Evolutionary conservation across 1,140 invertebrate species (phyloP).

Genomic region (Hylaeus volcanicus): DNA sequence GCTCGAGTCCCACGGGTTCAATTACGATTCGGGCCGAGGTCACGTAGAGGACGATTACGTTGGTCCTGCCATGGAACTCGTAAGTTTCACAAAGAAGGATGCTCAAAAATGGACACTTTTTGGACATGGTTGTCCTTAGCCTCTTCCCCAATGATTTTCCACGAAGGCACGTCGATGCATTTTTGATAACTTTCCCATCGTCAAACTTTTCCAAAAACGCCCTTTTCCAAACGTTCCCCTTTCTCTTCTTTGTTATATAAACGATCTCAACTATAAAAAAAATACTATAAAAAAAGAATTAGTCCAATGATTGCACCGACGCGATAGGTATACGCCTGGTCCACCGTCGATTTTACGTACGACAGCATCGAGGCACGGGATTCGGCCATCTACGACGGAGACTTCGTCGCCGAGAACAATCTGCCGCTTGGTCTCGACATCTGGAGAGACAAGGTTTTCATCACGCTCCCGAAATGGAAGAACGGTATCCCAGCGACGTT

Average conservation of each 20-base stretch:
- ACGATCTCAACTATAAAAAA: background rate
- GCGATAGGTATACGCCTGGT: conserved; percentile 81
- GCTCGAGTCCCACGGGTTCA: conserved; percentile 48
- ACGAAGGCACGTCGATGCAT: no score
- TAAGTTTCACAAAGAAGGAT: conserved; percentile 30
- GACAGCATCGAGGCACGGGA: conserved; percentile 77
- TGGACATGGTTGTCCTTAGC: no score
- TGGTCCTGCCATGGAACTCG: conserved; percentile 76
- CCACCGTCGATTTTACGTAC: conserved; percentile 82
- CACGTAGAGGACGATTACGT: conserved; percentile 67
- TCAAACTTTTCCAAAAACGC: no score
- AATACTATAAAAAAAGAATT: background rate
- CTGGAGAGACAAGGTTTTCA: conserved; percentile 84
- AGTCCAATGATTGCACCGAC: background rate
- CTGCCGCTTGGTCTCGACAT: conserved; percentile 88
- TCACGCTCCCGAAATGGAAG: conserved; percentile 91
- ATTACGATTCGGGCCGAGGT: conserved; percentile 42
- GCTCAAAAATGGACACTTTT: no score
- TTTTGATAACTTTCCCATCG: no score
- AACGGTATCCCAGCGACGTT: conserved; percentile 87
- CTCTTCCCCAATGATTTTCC: no score
- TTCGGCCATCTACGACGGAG: conserved; percentile 79
- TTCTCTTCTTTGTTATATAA: no score
- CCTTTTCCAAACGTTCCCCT: no score
- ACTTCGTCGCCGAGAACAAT: conserved; percentile 86